Evolutionary conservation across 2,113 vertebrate genomes (phyloP), one percentile per base, ranked within the genome.

Genomic region (Sinocyclocheilus rhinocerous): DNA sequence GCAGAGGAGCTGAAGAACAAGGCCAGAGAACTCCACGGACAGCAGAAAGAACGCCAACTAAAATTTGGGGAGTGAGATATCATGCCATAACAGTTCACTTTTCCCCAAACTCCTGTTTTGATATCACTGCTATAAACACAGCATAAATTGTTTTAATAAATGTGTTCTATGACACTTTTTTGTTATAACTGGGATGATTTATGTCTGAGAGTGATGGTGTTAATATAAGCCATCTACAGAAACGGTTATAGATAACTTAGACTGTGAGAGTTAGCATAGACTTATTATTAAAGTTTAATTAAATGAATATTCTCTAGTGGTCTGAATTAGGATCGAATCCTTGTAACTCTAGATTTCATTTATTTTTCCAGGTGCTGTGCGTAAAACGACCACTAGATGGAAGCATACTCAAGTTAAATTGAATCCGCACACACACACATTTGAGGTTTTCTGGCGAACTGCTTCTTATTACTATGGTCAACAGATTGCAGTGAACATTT

Each of bases 1-100:
- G 98, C 97, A 0, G 97, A 98, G 88, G 90, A 95, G 26, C 91
- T 99, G 86, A 98, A 97, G 94, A 97, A 96, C 77, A 94, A 95
- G 85, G 98, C 98, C 0, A 94, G 36, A 88, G 89, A 95, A 69
- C 88, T 99, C 50, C 95, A 98, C 55, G 95, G 94, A 72, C 93
- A 96, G 73, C 94, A 96, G 87, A 94, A 94, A 42, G 93, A 94
- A 88, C 90, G 80, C 2, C 93, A 96, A 18, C 52, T 97, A 86
- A 92, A 81, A 0, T 94, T 93, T 90, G 91, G 95, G 88, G 91
- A 96, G 87, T 91, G 90, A 95, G 52, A 81, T 84, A 36, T 20
- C 8, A 12, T 24, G 12, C 26, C 24, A 67, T 33, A 18, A 16
- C 13, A 33, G 12, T 67, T 29, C 13, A 5, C 24, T 26, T 12